These are phyloP conservation scores for Blastobasis adustella DNA, from an alignment of 2,888 invertebrate species.

Conservation along the genomic window DNA sequence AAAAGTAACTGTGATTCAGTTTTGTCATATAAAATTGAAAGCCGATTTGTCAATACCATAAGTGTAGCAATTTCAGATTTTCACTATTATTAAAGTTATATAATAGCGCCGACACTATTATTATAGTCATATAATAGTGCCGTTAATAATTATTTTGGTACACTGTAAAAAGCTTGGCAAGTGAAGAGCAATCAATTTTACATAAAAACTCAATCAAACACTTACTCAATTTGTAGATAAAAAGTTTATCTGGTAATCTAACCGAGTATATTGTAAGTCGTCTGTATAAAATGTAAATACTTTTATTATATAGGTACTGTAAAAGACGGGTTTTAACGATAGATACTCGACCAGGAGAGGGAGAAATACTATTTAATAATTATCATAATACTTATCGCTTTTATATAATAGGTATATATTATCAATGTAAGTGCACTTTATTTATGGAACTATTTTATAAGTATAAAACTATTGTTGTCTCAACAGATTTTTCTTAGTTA, in stretches of 20 bases:
- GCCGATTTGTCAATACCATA: neutral
- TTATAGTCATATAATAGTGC: too few relatives aligned
- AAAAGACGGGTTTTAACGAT: slow-evolving; percentile 53
- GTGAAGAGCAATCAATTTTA: slow-evolving; percentile 12
- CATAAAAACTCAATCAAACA: slow-evolving; percentile 41
- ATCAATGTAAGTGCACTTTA: slow-evolving; percentile 71
- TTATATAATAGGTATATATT: slow-evolving; percentile 51
- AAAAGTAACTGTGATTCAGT: slow-evolving; percentile 28
- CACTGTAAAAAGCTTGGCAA: too few relatives aligned
- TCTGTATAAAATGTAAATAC: slow-evolving; percentile 69
- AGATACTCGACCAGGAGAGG: slow-evolving; percentile 48
- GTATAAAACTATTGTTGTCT: slow-evolving; percentile 17
- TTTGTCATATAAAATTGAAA: neutral
- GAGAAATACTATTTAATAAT: slow-evolving; percentile 49
- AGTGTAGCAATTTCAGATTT: too few relatives aligned
- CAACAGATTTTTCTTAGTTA: slow-evolving; percentile 39
- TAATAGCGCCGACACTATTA: too few relatives aligned
- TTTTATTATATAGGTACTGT: slow-evolving; percentile 61
- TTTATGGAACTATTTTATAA: slow-evolving; percentile 60
- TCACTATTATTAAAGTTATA: too few relatives aligned
- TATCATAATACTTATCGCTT: slow-evolving; percentile 59
- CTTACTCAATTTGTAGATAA: slow-evolving; percentile 62
- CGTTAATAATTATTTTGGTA: too few relatives aligned
- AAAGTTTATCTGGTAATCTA: slow-evolving; percentile 61
- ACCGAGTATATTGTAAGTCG: slow-evolving; percentile 63